Evolutionary conservation across 2,113 vertebrate species (phyloP), one percentile per base, ranked within the genome.

Genomic region (Cochlearius cochlearius): DNA sequence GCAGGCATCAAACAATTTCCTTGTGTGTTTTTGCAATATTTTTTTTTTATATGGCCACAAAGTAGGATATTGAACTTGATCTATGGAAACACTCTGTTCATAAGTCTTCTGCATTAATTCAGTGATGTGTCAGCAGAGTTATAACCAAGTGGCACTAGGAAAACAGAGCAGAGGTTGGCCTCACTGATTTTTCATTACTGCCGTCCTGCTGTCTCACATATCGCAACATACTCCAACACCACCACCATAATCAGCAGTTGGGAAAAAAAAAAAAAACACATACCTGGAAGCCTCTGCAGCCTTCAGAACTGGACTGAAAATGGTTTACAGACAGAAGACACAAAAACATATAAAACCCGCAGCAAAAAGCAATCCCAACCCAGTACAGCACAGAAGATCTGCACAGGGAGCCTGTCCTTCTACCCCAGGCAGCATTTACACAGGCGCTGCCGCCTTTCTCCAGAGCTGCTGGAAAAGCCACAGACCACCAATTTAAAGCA

Each of bases 321-420:
- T 5, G 20, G 52, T 72, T 79, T 73, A 64, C 1, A 0, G 71
- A 32, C 5, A 60, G 2, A 62, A 85, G 49, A 68, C 30, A 47
- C 2, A 5, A 59, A 86, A 80, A 56, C 29, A 43, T 15, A 16
- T 5, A 25, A 96, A 91, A 85, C 12, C 23, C 60, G 39, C 11
- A 84, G 43, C 5, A 50, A 75, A 91, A 85, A 23, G 16, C 36
- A 68, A 81, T 34, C 36, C 39, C 45, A 59, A 11, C 2, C 21
- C 0, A 0, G 15, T 1, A 27, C 0, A 23, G 38, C 38, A 52
- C 15, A 7, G 30, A 50, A 15, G 39, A 56, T 29, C 11, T 58
- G 55, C 9, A 10, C 25, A 36, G 47, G 38, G 43, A 62, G 32
- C 38, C 60, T 3, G 4, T 34, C 47, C 12, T 59, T 43, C 39